These are phyloP conservation scores for Monomorium pharaonis DNA, from an alignment of 1,140 invertebrate genomes.

Conservation along the genomic window DNA sequence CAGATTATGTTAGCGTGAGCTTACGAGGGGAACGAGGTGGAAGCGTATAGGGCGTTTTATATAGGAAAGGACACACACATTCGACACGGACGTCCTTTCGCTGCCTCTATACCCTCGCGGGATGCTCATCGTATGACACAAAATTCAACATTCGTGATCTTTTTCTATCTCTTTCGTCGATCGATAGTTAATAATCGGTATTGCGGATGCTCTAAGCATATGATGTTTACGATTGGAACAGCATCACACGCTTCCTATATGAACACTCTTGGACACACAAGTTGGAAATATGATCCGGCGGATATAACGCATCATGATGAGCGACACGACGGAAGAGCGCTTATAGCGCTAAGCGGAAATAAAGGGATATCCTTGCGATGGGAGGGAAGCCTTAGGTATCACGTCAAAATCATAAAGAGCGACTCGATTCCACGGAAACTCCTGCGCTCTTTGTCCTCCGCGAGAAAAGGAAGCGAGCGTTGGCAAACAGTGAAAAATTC, in stretches of 20 bases:
- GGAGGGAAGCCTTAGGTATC: constrained; percentile 51
- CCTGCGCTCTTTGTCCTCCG: not conserved
- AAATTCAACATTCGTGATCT: constrained; percentile 4
- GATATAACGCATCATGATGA: constrained; percentile 30
- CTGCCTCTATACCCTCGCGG: not conserved
- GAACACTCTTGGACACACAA: not conserved
- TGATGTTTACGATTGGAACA: not conserved
- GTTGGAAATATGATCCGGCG: constrained; percentile 10
- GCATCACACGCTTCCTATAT: not conserved
- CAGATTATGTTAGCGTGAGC: not conserved
- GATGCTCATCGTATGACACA: not conserved
- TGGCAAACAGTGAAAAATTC: constrained; percentile 66
- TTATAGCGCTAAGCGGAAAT: constrained; percentile 45
- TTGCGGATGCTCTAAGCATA: not conserved
- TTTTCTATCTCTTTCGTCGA: not conserved
- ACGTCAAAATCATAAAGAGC: constrained; percentile 52
- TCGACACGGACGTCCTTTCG: constrained; percentile 43
- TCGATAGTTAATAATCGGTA: not conserved
- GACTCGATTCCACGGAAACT: constrained; percentile 14
- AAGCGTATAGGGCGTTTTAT: not conserved
- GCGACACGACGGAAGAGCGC: constrained; percentile 32
- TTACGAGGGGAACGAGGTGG: constrained; percentile 10
- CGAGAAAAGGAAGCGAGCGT: not conserved
- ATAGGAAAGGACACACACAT: constrained; percentile 48
- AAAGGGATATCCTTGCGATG: constrained; percentile 63